A percentile compares a stretch with the other conserved stretches of the same genome.
These are phyloP conservation scores for Pangasius macronema DNA, from an alignment of 2,797 vertebrate species.

Conservation along the genomic window DNA sequence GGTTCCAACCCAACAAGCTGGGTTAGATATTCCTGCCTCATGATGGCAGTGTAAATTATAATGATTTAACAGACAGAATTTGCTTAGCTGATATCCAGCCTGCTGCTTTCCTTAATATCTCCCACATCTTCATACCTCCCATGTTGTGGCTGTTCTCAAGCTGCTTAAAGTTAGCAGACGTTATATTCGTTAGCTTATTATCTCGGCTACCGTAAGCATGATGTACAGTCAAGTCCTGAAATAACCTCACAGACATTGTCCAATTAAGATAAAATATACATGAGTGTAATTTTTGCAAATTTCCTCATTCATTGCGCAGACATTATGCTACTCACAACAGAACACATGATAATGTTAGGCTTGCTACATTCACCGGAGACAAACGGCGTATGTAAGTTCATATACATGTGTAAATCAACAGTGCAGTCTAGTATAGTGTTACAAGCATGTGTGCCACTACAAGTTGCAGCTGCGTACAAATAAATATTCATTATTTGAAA, in stretches of 20 bases:
- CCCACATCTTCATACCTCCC: background rate
- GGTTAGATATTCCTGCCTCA: background rate
- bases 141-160: background rate
- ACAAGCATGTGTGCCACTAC: background rate
- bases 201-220: too few relatives aligned
- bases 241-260: background rate
- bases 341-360: background rate
- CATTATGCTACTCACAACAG: too few relatives aligned
- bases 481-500: background rate
- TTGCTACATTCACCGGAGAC: background rate
- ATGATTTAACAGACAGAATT: background rate
- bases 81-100: background rate
- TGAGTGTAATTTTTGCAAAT: background rate
- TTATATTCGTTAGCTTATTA: background rate
- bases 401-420: background rate
- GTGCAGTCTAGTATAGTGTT: background rate
- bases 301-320: background rate
- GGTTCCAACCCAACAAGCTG: background rate
- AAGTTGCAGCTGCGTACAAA: background rate
- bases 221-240: background rate
- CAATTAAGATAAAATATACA: background rate
- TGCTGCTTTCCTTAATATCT: background rate
- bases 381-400: background rate
- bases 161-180: background rate
- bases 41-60: background rate